Conservation (phyloP, 2,888 invertebrate species). For the Dione vanillae region DNA sequence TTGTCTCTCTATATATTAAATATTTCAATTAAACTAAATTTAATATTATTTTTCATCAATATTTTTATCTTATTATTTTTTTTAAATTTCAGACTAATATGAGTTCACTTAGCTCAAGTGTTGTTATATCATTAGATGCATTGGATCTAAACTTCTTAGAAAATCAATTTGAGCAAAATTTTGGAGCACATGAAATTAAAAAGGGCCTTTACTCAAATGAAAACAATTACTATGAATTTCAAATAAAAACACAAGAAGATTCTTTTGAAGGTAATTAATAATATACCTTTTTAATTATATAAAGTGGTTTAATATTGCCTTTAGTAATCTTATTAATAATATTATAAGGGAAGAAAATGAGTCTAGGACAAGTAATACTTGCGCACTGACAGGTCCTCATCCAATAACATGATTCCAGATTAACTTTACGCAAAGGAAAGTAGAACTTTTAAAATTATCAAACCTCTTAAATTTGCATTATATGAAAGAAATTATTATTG, state of each 20-base stretch:
- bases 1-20: background rate
- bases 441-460: too few species aligned
- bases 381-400: too few species aligned
- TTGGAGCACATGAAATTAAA: background rate
- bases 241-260: background rate
- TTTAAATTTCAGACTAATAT: conserved; percentile 7
- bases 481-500: too few species aligned
- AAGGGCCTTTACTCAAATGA: background rate
- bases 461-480: too few species aligned
- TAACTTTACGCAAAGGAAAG: too few species aligned
- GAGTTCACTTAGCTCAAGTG: background rate
- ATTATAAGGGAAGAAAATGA: too few species aligned
- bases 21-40: background rate
- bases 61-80: background rate
- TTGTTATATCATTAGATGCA: conserved; percentile 42
- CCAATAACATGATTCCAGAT: too few species aligned
- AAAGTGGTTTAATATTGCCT: too few species aligned
- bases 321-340: too few species aligned
- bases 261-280: conserved; percentile 4
- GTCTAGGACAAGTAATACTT: too few species aligned
- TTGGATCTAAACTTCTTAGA: conserved; percentile 41
- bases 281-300: background rate
- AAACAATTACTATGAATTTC: conserved; percentile 14
- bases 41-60: background rate
- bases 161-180: background rate